Evolutionary conservation across 1,140 invertebrate species (phyloP).

Genomic region (Cydia pomonella): DNA sequence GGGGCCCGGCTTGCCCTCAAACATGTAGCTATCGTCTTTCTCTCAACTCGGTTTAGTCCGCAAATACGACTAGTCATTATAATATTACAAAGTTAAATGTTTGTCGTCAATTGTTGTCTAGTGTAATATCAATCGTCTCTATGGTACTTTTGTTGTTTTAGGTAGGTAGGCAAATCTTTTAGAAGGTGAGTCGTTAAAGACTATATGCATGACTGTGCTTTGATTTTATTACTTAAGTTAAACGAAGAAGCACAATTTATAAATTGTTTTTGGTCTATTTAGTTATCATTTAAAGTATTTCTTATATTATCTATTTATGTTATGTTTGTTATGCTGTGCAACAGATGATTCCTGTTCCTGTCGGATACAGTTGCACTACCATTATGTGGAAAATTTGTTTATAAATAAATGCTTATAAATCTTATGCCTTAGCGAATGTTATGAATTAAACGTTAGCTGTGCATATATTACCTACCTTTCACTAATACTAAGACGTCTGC

Average conservation of each 20-base stretch:
- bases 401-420: not conserved
- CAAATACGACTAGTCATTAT: slow-evolving; percentile 41
- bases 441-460: not conserved
- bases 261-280: not conserved
- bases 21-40: slow-evolving; percentile 27
- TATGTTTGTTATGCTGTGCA: slow-evolving; percentile 13
- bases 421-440: not conserved
- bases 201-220: slow-evolving; percentile 18
- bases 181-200: slow-evolving; percentile 60
- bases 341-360: slow-evolving; percentile 13
- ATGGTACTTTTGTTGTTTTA: slow-evolving; percentile 50
- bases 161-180: slow-evolving; percentile 49
- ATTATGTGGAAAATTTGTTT: not conserved
- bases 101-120: slow-evolving; percentile 68
- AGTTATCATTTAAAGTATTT: not conserved
- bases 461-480: not conserved
- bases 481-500: not conserved
- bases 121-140: slow-evolving; percentile 54
- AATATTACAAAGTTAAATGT: slow-evolving; percentile 48
- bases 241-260: not conserved
- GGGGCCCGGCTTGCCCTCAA: slow-evolving; percentile 55
- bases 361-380: not conserved
- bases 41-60: slow-evolving; percentile 35
- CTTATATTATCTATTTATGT: not conserved
- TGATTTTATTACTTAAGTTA: slow-evolving; percentile 20